These are phyloP conservation scores for Prinia subflava DNA, from an alignment of 2,113 vertebrate species.

Conservation along the genomic window DNA sequence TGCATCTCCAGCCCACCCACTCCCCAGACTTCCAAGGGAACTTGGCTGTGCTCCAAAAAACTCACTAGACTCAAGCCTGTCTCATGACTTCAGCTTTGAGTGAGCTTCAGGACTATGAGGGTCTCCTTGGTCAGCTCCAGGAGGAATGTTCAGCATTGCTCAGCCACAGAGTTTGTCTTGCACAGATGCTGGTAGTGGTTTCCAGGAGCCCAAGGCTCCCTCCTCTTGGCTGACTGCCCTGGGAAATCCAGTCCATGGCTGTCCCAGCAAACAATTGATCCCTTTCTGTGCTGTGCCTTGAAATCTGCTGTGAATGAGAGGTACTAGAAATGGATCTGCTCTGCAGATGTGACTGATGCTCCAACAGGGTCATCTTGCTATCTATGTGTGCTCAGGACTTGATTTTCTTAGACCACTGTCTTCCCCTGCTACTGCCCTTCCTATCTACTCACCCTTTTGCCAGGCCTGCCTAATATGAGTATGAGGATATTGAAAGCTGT, in stretches of 20 bases:
- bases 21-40: neutral
- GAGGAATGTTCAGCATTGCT: neutral
- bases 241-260: neutral
- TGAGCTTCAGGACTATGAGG: neutral
- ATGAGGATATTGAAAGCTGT: neutral
- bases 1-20: accelerated
- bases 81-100: neutral
- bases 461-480: neutral
- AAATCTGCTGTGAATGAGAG: neutral
- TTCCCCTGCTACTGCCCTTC: neutral
- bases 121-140: neutral
- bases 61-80: neutral
- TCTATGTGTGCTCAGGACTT: neutral
- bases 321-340: neutral
- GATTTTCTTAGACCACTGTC: neutral
- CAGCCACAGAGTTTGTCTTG: neutral
- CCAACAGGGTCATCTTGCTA: neutral
- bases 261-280: neutral
- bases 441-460: neutral
- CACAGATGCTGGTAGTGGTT: neutral
- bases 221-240: neutral
- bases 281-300: neutral
- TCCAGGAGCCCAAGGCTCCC: neutral
- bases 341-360: neutral
- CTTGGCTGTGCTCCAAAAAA: neutral